Conservation (phyloP, 2,797 vertebrate species). For the Echiichthys vipera region DNA sequence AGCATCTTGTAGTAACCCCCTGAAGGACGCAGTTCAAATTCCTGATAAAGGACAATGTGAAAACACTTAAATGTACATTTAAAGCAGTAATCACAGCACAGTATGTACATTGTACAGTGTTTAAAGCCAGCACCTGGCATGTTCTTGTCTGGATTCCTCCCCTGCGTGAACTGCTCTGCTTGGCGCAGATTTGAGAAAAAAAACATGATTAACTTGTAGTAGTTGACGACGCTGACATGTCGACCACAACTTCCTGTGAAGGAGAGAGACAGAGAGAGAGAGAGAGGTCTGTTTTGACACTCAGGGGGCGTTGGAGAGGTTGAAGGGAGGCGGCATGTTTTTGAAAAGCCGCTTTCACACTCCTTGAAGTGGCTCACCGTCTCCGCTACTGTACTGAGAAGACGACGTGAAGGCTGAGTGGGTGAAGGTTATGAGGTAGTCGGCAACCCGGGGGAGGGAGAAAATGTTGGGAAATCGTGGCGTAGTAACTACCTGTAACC, state of each 20-base stretch:
- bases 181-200: conserved; percentile 12
- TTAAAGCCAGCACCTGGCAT: neutral
- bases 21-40: neutral
- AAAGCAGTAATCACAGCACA: neutral
- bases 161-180: conserved; percentile 12
- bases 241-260: conserved; percentile 78
- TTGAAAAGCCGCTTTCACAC: conserved; percentile 60
- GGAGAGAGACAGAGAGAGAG: conserved; percentile 33
- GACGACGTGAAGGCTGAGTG: conserved; percentile 44
- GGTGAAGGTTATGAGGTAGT: conserved; percentile 42
- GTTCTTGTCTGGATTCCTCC: neutral
- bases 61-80: too few relatives aligned
- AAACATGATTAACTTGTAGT: conserved; percentile 34
- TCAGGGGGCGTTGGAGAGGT: conserved; percentile 79
- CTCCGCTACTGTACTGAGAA: conserved; percentile 80
- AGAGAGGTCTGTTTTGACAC: conserved; percentile 46
- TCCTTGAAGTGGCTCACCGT: conserved; percentile 82
- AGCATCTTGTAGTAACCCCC: neutral
- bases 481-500: conserved; percentile 18
- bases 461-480: conserved; percentile 49
- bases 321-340: conserved; percentile 52
- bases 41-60: too few relatives aligned
- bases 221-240: conserved; percentile 53
- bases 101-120: neutral
- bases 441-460: conserved; percentile 7